Evolutionary conservation across 2,113 vertebrate genomes (phyloP).

Genomic region (Podarcis muralis): DNA sequence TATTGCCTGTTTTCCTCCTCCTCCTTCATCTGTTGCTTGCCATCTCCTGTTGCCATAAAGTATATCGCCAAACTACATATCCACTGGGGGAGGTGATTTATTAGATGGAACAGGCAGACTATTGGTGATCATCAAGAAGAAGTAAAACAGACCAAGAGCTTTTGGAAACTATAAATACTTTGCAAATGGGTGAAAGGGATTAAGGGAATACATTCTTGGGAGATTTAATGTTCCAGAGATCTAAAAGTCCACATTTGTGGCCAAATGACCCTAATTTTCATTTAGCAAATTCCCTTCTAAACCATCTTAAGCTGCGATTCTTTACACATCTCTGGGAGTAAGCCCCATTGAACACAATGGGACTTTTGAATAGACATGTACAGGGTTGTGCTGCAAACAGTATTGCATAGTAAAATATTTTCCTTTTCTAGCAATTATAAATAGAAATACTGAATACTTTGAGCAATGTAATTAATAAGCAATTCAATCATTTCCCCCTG

Average conservation of each 20-base stretch:
- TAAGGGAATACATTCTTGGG: conserved; percentile 14
- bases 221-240: neutral
- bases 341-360: neutral
- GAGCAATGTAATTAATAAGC: neutral
- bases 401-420: neutral
- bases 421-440: neutral
- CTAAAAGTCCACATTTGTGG: neutral
- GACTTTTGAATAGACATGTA: neutral
- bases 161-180: conserved; percentile 36
- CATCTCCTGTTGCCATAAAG: conserved; percentile 9
- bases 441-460: neutral
- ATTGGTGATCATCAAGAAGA: conserved; percentile 19
- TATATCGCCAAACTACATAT: neutral
- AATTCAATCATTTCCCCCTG: neutral
- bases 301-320: neutral
- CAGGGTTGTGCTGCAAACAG: neutral
- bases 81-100: conserved; percentile 19
- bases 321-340: neutral
- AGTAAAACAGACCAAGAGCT: conserved; percentile 11
- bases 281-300: neutral
- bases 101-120: conserved; percentile 12
- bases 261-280: neutral
- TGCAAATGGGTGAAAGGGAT: conserved; percentile 8
- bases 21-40: neutral
- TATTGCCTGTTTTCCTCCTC: neutral